phyloP scores from a whole-genome alignment of 2,888 invertebrate genomes.

The Phoenoteleia sp. region DNA sequence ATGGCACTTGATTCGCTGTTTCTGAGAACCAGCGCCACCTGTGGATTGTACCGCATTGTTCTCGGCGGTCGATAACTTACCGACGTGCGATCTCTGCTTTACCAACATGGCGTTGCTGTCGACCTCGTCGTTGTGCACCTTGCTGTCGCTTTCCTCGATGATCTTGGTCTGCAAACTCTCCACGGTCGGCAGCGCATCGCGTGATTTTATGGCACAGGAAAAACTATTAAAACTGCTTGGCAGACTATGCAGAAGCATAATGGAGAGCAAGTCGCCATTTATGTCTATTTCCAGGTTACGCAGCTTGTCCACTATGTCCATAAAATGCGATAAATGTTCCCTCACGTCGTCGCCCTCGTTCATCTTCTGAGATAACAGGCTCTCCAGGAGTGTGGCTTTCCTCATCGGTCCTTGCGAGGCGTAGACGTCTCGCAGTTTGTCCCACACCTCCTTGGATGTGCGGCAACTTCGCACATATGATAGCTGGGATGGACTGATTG shows the following conservation, averaged over 20 bases:
- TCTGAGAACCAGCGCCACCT: no score
- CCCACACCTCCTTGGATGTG: no score
- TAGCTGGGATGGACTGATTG: no score
- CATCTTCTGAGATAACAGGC: slow-evolving; percentile 8
- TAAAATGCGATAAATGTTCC: slow-evolving; percentile 9
- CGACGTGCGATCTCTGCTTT: no score
- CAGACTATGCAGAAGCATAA: slow-evolving; percentile 11
- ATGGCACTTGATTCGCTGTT: no score
- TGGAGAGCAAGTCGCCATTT: not conserved
- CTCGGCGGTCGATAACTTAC: no score
- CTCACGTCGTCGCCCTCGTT: not conserved
- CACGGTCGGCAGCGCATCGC: slow-evolving; percentile 37
- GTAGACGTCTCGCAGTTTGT: no score
- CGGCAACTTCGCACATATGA: no score
- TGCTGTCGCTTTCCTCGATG: not conserved
- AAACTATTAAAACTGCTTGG: slow-evolving; percentile 32
- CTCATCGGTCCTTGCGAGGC: not conserved
- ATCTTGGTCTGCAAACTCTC: slow-evolving; percentile 46
- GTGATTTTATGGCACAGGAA: slow-evolving; percentile 52
- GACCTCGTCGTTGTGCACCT: not conserved
- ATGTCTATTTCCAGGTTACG: slow-evolving; percentile 39
- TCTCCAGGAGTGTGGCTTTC: slow-evolving; percentile 7
- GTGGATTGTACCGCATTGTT: no score
- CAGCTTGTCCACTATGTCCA: slow-evolving; percentile 53
- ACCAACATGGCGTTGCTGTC: no score